Evolutionary conservation across 1,140 invertebrate species (phyloP).

Genomic region (Apis laboriosa): DNA sequence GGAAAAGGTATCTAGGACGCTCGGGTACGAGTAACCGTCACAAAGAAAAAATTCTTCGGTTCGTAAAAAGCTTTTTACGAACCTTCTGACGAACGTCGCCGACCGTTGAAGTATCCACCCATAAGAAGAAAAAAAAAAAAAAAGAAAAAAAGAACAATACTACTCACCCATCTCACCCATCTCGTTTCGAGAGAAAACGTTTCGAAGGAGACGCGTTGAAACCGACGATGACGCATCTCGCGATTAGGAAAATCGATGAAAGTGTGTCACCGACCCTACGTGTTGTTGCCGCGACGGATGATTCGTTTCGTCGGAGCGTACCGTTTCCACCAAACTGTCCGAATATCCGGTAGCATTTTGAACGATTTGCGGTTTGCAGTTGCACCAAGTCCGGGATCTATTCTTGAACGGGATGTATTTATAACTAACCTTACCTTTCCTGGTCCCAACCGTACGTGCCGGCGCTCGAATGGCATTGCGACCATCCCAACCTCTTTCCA

Average conservation of each 20-base stretch:
- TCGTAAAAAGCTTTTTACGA: slow-evolving; percentile 55
- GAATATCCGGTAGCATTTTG: slow-evolving; percentile 56
- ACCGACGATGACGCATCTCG: neutral
- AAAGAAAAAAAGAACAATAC: neutral
- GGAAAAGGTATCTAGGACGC: slow-evolving; percentile 39
- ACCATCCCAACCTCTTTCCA: slow-evolving; percentile 16
- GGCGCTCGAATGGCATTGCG: slow-evolving; percentile 53
- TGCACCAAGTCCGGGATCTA: slow-evolving; percentile 46
- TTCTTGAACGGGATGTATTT: slow-evolving; percentile 60
- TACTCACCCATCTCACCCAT: neutral
- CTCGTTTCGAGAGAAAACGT: too few relatives aligned
- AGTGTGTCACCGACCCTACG: neutral
- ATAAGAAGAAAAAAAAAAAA: neutral
- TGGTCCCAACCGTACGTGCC: slow-evolving; percentile 35
- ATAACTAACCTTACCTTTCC: slow-evolving; percentile 63
- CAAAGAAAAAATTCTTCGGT: slow-evolving; percentile 53
- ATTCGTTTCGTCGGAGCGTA: neutral
- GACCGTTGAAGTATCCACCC: neutral
- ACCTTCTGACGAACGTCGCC: neutral
- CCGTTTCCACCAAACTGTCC: slow-evolving; percentile 23
- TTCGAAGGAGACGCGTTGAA: neutral
- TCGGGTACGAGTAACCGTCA: slow-evolving; percentile 19
- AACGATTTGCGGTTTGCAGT: slow-evolving; percentile 58
- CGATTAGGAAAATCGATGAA: neutral
- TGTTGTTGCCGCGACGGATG: neutral